Base-by-base conservation (phyloP, 2,888 invertebrate genomes). In the Eubasilissa splendida region DNA sequence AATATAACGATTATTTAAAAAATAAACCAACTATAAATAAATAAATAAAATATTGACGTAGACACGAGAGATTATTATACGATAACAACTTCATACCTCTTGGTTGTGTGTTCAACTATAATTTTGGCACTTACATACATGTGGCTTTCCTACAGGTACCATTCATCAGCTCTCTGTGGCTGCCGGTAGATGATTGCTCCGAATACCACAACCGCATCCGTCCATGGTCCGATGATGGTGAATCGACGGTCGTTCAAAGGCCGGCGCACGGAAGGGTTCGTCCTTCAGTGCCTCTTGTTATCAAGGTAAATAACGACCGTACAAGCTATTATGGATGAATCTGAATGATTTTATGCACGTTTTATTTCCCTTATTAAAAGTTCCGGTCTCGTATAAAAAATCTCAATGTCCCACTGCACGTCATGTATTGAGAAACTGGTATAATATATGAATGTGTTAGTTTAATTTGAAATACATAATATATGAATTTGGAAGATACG, bases 191-290 rank as follows among this genome's bases (percentile, higher is more conserved):
- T 66, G 33, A 66, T 56, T 66, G 66, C 53, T 60, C 71, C 53
- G 71, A 60, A 52, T 42, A 53, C 68, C 78, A 52, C 66, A 75
- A 80, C 80, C 80, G 76, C 80, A 76, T 80, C 80, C 80, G 80
- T 59, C 53, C 76, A 70, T 80, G 54, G 59, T 31, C 12, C 11
- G 79, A 54, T 42, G 54, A 50, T 42, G 33, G 58, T 50, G 70
- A 80, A 80, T 80, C 80, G 60, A 80, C 70, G 76, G 58, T 60
- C 70, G 56, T 52, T 60, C 14, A 52, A 50, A 12, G 42, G n/a
- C 12, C 33, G 31, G 4, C 22, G 22, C 33, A 31, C 60, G 22
- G 60, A 63, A 63, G 63, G 63, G 63, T 33, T 63, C 10, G 7
- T 42, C 42, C 33, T 33, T 12, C 63, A 63, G 12, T n/a, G 31